phyloP scores from a whole-genome alignment of 2,888 invertebrate species.

The Amphipoea oculea region DNA sequence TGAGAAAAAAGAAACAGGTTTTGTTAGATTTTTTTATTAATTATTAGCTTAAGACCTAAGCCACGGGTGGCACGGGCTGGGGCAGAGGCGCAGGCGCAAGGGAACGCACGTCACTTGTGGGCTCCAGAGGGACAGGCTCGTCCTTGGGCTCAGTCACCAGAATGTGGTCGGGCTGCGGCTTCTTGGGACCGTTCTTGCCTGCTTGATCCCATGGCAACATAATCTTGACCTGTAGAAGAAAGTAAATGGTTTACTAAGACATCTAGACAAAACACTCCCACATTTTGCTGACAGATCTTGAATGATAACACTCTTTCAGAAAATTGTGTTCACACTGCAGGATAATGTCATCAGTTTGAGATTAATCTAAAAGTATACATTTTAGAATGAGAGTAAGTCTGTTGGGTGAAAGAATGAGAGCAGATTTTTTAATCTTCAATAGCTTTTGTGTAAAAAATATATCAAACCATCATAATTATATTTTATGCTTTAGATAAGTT shows the following conservation, averaged over 20 bases:
- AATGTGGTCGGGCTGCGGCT: constrained; percentile 99
- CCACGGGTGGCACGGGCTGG: constrained; percentile 79
- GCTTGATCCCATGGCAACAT: constrained; percentile 99
- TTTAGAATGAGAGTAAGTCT: neutral
- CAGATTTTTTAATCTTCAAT: neutral
- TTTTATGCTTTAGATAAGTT: neutral
- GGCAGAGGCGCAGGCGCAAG: constrained; percentile 91
- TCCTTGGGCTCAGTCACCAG: constrained; percentile 99
- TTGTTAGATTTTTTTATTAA: constrained; percentile 71
- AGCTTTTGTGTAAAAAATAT: neutral
- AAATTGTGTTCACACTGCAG: neutral
- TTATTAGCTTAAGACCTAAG: constrained; percentile 81
- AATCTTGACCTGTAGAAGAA: constrained; percentile 96
- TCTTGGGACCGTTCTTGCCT: constrained; percentile 99
- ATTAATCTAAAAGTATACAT: neutral
- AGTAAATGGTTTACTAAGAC: constrained; percentile 1
- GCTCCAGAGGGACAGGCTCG: constrained; percentile 94
- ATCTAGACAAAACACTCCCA: neutral
- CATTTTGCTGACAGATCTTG: neutral
- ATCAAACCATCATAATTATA: neutral
- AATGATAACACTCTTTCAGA: neutral
- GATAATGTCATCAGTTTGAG: neutral
- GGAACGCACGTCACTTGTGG: constrained; percentile 94
- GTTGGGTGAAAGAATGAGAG: neutral
- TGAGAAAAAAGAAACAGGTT: constrained; percentile 47